A percentile compares a stretch with the other conserved stretches of the same genome.
Evolutionary conservation across 2,888 invertebrate genomes (phyloP).

Genomic region (Habrosyne pyritoides): DNA sequence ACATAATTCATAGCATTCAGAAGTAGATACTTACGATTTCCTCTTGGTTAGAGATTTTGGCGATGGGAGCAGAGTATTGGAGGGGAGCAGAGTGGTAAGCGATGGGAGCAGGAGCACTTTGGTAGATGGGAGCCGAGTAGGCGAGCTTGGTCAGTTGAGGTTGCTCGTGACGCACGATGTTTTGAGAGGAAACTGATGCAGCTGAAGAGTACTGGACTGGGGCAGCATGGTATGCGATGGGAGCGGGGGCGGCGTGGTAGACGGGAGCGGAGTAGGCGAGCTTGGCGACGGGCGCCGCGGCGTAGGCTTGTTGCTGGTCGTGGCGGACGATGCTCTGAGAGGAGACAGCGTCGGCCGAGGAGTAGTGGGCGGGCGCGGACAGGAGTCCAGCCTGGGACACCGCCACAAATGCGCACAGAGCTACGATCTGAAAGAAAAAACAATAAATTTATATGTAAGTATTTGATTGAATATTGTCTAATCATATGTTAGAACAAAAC

Average conservation of each 20-base stretch:
- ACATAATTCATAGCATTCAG: neutral
- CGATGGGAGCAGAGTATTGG: constrained; percentile 67
- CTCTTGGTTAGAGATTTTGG: constrained; percentile 26
- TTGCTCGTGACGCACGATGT: constrained; percentile 60
- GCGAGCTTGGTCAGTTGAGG: constrained; percentile 34
- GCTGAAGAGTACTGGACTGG: constrained; percentile 52
- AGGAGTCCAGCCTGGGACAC: constrained; percentile 62
- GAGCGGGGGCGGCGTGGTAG: constrained; percentile 33
- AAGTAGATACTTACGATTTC: neutral
- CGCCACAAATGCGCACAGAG: constrained; percentile 56
- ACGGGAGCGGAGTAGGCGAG: constrained; percentile 29
- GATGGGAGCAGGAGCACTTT: constrained; percentile 32
- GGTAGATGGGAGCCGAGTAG: constrained; percentile 29
- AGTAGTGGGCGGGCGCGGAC: constrained; percentile 60
- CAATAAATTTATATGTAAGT: neutral
- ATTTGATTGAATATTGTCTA: neutral
- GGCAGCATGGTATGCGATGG: constrained; percentile 53
- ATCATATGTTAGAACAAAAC: too few relatives aligned
- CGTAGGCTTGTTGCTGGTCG: constrained; percentile 43
- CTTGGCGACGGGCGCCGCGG: constrained; percentile 32
- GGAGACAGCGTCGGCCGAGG: constrained; percentile 59
- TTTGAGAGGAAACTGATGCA: constrained; percentile 60
- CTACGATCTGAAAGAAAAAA: constrained; percentile 33
- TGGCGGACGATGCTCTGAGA: constrained; percentile 66
- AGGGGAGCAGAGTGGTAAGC: constrained; percentile 31